Evolutionary conservation across 2,113 vertebrate species (phyloP).

Genomic region (Oncorhynchus kisutch): DNA sequence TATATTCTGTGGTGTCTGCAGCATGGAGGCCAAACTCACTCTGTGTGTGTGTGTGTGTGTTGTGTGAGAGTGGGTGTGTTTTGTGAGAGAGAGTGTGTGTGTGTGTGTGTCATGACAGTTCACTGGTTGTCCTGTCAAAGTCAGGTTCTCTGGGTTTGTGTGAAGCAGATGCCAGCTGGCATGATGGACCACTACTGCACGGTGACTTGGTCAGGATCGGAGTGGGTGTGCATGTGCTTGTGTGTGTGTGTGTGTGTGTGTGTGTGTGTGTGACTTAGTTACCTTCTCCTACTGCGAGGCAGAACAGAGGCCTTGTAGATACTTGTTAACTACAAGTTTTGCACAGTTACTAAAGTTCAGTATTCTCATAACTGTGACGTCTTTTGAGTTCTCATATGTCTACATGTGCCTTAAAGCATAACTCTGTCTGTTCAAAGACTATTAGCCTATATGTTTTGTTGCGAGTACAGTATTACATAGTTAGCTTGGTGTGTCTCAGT

Average conservation of each 20-base stretch:
- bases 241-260: neutral
- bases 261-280: neutral
- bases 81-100: constrained; percentile 9
- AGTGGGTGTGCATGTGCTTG: constrained; percentile 10
- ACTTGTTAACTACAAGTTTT: no score
- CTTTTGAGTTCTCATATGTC: no score
- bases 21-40: neutral
- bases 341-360: no score
- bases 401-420: no score
- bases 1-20: neutral
- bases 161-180: no score
- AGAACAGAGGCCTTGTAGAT: neutral
- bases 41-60: neutral
- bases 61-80: neutral
- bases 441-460: no score
- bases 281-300: constrained; percentile 3
- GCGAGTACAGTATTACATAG: no score
- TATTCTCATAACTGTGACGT: no score
- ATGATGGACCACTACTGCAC: no score
- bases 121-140: neutral
- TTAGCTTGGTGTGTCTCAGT: no score
- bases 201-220: neutral
- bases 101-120: neutral
- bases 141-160: no score
- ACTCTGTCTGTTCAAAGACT: no score